A percentile compares a stretch with the other conserved stretches of the same genome.
phyloP scores from a whole-genome alignment of 2,797 vertebrate genomes.

The Thripadectes ignobilis region DNA sequence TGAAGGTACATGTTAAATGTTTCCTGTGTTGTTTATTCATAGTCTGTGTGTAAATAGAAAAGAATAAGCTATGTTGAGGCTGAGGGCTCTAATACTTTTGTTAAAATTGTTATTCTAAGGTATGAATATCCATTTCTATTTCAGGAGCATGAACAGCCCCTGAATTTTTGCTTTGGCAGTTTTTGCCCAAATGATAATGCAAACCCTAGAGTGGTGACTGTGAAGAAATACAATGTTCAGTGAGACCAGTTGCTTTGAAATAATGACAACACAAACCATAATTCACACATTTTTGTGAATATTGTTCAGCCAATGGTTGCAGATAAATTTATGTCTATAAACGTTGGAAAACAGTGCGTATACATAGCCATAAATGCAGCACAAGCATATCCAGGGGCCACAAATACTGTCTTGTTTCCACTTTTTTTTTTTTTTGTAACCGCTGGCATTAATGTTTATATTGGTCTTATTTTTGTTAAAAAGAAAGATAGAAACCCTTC shows the following conservation, averaged over 20 bases:
- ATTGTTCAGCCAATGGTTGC: neutral
- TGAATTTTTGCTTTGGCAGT: neutral
- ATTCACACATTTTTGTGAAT: neutral
- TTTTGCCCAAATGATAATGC: neutral
- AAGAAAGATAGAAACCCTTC: slow-evolving; percentile 71
- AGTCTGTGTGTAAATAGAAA: neutral
- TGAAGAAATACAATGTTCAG: neutral
- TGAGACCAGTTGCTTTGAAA: neutral
- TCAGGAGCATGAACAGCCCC: neutral
- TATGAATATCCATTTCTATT: neutral
- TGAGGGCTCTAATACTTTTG: neutral
- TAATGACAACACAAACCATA: neutral
- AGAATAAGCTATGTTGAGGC: neutral
- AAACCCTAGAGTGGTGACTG: neutral
- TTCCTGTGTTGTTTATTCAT: neutral
- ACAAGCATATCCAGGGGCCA: neutral
- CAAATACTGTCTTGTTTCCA: neutral
- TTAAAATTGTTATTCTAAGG: neutral
- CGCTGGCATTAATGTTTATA: neutral
- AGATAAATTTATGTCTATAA: neutral
- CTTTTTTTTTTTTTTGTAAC: neutral
- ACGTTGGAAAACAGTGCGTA: neutral
- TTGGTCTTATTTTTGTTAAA: slow-evolving; percentile 39
- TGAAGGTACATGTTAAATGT: neutral
- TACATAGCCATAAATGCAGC: neutral